Evolutionary conservation across 2,888 invertebrate species (phyloP).

Genomic region (Timema podura): DNA sequence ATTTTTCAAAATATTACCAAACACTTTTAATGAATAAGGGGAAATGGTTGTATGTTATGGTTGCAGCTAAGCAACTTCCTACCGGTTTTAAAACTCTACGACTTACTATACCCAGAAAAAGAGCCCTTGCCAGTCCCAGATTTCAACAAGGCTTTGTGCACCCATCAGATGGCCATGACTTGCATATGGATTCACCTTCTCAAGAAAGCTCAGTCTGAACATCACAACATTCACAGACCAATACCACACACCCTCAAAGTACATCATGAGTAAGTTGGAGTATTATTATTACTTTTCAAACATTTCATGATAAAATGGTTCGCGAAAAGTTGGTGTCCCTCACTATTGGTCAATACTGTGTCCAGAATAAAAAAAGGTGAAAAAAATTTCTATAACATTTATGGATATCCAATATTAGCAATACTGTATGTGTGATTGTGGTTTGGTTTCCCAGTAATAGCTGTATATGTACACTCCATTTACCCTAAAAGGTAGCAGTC

Average conservation of each 20-base stretch:
- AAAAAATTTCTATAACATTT: no score
- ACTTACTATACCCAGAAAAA: conserved; percentile 87
- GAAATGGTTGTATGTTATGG: conserved; percentile 31
- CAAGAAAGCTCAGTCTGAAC: conserved; percentile 88
- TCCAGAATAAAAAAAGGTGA: no score
- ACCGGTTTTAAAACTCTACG: conserved; percentile 86
- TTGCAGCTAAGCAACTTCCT: conserved; percentile 73
- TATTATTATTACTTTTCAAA: no score
- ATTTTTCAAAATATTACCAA: not conserved
- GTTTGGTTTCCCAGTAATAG: no score
- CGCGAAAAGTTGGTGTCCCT: no score
- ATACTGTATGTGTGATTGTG: no score
- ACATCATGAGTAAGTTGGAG: conserved; percentile 68
- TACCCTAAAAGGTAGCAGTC: no score
- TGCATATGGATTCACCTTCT: conserved; percentile 96
- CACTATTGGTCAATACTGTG: no score
- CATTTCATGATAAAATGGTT: no score
- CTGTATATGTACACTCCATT: no score
- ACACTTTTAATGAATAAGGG: not conserved
- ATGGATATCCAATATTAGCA: no score
- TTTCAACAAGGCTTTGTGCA: conserved; percentile 77
- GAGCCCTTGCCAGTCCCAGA: conserved; percentile 88
- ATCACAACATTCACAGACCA: conserved; percentile 68
- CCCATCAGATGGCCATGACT: conserved; percentile 88
- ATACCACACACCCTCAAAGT: conserved; percentile 77